Evolutionary conservation across 1,140 invertebrate species (phyloP).

Genomic region (Drosophila leontia): DNA sequence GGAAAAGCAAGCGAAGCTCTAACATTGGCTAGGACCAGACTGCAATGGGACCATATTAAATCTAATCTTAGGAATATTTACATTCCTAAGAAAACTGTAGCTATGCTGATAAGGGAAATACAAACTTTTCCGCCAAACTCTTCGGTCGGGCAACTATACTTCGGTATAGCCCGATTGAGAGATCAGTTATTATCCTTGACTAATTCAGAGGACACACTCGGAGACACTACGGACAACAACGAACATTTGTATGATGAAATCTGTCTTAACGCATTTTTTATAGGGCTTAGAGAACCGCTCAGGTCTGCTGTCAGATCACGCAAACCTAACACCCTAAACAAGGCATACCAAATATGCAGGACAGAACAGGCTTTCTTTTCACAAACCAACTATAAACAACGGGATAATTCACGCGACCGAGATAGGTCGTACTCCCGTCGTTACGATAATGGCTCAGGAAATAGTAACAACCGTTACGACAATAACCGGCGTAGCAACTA

Average conservation of each 20-base stretch:
- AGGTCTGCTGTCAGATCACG: slow-evolving; percentile 16
- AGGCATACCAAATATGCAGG: slow-evolving; percentile 12
- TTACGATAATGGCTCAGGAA: not conserved
- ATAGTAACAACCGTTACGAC: not conserved
- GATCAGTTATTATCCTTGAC: not conserved
- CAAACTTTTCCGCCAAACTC: not conserved
- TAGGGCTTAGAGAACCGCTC: slow-evolving; percentile 13
- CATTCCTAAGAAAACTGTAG: slow-evolving; percentile 3
- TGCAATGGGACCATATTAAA: too few species aligned
- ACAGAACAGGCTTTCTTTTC: slow-evolving; percentile 20
- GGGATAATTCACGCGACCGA: too few species aligned
- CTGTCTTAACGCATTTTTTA: slow-evolving; percentile 17
- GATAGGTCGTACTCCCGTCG: not conserved
- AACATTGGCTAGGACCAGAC: too few species aligned
- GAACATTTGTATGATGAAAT: slow-evolving; percentile 7
- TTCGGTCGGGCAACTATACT: slow-evolving; percentile 3
- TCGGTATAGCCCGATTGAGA: not conserved
- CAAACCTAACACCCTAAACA: slow-evolving; percentile 5
- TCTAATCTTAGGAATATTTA: too few species aligned
- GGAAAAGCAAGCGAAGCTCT: too few species aligned
- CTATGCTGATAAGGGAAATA: slow-evolving; percentile 5
- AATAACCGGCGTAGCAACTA: not conserved
- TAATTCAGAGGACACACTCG: not conserved
- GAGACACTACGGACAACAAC: not conserved
- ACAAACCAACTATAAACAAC: too few species aligned